Evolutionary conservation across 2,113 vertebrate genomes (phyloP).

Genomic region (Myrmecophaga tridactyla): DNA sequence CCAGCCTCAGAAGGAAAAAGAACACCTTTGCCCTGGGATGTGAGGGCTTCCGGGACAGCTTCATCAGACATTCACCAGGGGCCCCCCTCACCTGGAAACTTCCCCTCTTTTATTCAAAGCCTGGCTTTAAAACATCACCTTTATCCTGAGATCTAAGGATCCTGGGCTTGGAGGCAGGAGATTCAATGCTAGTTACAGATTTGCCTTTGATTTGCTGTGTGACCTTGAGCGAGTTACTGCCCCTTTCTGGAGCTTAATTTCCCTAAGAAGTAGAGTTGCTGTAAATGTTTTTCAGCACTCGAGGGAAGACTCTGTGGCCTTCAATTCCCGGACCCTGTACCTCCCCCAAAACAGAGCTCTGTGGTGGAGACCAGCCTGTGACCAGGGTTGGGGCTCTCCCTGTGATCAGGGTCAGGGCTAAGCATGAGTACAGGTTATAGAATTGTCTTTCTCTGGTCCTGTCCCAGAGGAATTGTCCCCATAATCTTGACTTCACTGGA

Average conservation of each 20-base stretch:
- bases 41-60: neutral
- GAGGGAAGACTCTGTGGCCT: too few relatives aligned
- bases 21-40: neutral
- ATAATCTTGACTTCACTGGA: neutral
- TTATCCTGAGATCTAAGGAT: constrained; percentile 43
- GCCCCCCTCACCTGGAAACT: neutral
- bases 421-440: neutral
- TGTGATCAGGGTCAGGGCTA: neutral
- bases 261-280: neutral
- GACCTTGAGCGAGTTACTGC: constrained; percentile 50
- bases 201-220: constrained; percentile 39
- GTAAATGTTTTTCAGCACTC: neutral
- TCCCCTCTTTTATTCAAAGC: constrained; percentile 49
- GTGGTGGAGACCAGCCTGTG: neutral
- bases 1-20: neutral
- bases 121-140: constrained; percentile 30
- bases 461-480: neutral
- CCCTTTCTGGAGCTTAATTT: neutral
- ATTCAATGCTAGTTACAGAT: constrained; percentile 11
- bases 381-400: neutral
- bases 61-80: neutral
- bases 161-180: neutral
- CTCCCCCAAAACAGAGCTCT: too few relatives aligned
- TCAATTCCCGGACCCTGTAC: too few relatives aligned
- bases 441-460: neutral